phyloP scores from a whole-genome alignment of 2,113 vertebrate genomes.

The Neogale vison region DNA sequence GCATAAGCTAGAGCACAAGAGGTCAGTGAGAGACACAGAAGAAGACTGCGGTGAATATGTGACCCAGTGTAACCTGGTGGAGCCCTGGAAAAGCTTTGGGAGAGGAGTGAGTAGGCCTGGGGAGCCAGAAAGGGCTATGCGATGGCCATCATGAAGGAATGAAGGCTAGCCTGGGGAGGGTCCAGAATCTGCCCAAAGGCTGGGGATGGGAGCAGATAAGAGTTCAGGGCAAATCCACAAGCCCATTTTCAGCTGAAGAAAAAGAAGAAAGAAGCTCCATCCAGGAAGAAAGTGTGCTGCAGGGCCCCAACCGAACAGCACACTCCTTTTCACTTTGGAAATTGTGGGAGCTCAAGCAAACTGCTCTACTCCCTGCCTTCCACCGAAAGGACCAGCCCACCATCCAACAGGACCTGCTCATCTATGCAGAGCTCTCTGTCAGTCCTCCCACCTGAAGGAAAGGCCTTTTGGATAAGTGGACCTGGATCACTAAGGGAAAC shows the following conservation, averaged over 20 bases:
- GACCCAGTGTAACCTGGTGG: not conserved
- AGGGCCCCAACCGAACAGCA: not conserved
- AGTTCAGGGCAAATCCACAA: not conserved
- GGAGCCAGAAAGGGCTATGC: not conserved
- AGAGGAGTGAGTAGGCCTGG: not conserved
- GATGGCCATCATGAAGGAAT: not conserved
- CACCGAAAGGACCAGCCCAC: not conserved
- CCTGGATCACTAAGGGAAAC: not conserved
- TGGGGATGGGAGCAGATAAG: not conserved
- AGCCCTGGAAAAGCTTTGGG: not conserved
- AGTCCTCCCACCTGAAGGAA: not conserved
- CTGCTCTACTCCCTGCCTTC: not conserved
- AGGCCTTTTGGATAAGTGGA: not conserved
- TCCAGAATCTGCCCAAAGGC: not conserved
- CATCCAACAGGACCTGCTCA: not conserved
- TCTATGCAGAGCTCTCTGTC: not conserved
- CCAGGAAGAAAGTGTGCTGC: not conserved
- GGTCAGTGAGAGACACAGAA: too few species aligned
- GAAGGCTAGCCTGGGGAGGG: not conserved
- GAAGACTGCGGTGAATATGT: not conserved
- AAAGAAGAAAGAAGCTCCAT: not conserved
- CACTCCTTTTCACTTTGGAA: not conserved
- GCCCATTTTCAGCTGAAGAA: not conserved
- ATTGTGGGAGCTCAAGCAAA: not conserved
- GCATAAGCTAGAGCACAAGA: not conserved